Base-by-base conservation (phyloP, 2,113 vertebrate species). In the Natator depressus region DNA sequence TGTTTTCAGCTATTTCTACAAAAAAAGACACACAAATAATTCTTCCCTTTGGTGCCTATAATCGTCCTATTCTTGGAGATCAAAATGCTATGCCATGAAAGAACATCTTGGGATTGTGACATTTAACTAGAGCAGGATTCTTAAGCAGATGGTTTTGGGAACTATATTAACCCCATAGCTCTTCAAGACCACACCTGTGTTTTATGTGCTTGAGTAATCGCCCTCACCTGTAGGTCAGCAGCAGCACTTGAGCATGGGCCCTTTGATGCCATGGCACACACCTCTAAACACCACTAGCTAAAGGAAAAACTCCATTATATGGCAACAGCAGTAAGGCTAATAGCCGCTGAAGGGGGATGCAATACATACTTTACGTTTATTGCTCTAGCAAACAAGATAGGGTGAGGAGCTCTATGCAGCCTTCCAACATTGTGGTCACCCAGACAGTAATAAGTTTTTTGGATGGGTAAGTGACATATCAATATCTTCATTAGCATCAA, bases 1-100 rank as follows among this genome's bases (percentile, higher is more conserved):
- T 85, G 91, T 95, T 90, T 93, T 94, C 87, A 83, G 17, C 57
- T 83, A 47, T 4, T 90, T 93, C 93, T 27, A 84, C 94, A 93
- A 25, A 46, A 46, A 49, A 20, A 24, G 0, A 0, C 55, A 91
- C 29, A 83, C 69, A 76, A 81, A 84, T 92, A 87, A 20, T 3
- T 24, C 75, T 4, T 0, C 49, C 1, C 0, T 13, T 54, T n/a
- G 57, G 16, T 7, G 3, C 1, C 25, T 46, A 85, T 1, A 4
- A 29, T 81, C 82, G 38, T 25, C 72, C 80, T 54, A 19, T 92
- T 22, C 31, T 46, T 8, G 27, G 59, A 53, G 81, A 22, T 8
- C 19, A 80, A 54, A 85, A 57, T 19, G 38, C 69, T 14, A 2
- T 51, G 35, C 31, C 24, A 59, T 51, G 83, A 81, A 31, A 47